Conservation (phyloP, 1,140 invertebrate species). For the Delia radicum region DNA sequence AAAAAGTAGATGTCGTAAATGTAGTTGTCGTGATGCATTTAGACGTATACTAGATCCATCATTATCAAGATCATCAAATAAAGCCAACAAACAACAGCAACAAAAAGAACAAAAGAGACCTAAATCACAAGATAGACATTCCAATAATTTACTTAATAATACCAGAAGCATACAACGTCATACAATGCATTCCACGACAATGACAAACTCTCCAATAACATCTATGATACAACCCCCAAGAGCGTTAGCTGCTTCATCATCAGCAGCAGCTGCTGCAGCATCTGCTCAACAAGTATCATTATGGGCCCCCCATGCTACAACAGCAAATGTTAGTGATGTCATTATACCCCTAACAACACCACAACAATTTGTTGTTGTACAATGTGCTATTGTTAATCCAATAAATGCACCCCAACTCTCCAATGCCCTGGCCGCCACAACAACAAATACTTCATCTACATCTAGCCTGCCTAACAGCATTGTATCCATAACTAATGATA, state of each 20-base stretch:
- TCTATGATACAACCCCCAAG: not conserved
- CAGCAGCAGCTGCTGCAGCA: conserved; percentile 18
- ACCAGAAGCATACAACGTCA: not conserved
- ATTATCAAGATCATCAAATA: not conserved
- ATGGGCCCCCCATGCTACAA: conserved; percentile 28
- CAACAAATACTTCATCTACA: not conserved
- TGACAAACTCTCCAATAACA: not conserved
- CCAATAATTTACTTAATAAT: conserved; percentile 10
- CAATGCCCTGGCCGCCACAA: not conserved
- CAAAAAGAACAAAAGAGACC: conserved; percentile 28
- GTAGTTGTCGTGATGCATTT: conserved; percentile 43
- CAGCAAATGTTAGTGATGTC: conserved; percentile 37
- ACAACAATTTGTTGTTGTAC: conserved; percentile 37
- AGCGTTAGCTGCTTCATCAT: not conserved
- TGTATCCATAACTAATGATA: not conserved
- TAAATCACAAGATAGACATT: conserved; percentile 10
- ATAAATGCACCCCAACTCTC: not conserved
- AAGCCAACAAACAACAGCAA: conserved; percentile 12
- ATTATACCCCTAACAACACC: conserved; percentile 46
- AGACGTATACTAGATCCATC: conserved; percentile 35
- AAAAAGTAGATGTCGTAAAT: conserved; percentile 45
- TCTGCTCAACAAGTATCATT: conserved; percentile 36
- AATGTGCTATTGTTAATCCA: conserved; percentile 22
- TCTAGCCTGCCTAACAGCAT: not conserved
- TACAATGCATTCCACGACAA: conserved; percentile 5